Base-by-base conservation (phyloP, 2,113 vertebrate species). In the Saiga tatarica region DNA sequence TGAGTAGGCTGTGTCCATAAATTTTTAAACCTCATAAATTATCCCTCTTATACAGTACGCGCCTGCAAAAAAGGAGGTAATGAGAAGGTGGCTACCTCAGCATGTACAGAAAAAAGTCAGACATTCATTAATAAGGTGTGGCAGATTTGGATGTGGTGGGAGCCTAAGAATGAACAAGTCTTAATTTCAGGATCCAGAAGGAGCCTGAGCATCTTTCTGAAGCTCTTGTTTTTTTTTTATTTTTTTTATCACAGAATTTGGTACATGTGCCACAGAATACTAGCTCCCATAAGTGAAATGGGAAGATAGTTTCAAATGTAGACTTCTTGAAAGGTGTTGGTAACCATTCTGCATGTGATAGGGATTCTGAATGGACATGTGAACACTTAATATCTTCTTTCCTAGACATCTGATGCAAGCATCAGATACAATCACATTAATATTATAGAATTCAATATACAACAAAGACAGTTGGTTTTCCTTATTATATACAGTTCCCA, bases 11-110 rank as follows among this genome's bases (percentile, higher is more conserved):
- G 76, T 87, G 79, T 86, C 89, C 52, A 94, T 11, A 55, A 16
- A 87, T 93, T 76, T 62, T 62, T 84, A 96, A 91, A 81, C 12
- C 47, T 74, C 60, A 86, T 95, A 97, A 92, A 90, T 97, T 86
- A 94, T 57, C n/a, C 6, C 2, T 57, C 26, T 93, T 13, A 30
- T 71, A 57, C 7, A 33, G 42, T 23, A 79, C 39, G 23, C 10
- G 7, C 16, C 26, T 81, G 15, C 53, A 36, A 78, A 76, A 93
- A 81, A 64, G 5, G 23, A 87, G 33, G 36, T 23, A 57, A 83
- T 92, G 36, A 59, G 50, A 83, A 83, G 47, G 50, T 59, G 2
- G 21, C 33, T 78, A n/a, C 52, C 21, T 50, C 13, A 7, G 13
- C 6, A 19, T 26, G 23, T 30, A 21, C 42, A n/a, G 33, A 71